Evolutionary conservation across 2,113 vertebrate genomes (phyloP).

Genomic region (Connochaetes taurinus): DNA sequence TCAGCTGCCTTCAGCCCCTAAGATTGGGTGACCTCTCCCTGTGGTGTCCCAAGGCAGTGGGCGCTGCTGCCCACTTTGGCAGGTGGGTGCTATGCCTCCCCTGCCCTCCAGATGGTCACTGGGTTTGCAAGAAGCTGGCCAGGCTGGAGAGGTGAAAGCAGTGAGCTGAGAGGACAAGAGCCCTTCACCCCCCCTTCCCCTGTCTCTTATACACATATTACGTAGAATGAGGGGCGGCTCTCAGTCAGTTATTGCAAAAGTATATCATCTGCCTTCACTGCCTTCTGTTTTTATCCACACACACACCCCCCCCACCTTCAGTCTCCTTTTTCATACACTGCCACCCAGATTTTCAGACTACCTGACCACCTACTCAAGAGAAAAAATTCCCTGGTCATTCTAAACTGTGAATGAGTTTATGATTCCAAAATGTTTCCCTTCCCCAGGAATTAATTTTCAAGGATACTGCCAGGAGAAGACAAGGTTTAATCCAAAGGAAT

Average conservation of each 20-base stretch:
- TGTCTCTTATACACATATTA: too few species aligned
- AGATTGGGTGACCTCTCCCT: not conserved
- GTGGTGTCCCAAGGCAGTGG: not conserved
- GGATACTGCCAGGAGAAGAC: not conserved
- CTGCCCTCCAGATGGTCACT: too few species aligned
- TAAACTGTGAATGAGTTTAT: not conserved
- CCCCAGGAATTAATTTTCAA: not conserved
- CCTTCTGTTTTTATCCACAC: not conserved
- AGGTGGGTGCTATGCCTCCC: not conserved
- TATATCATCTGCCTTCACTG: not conserved
- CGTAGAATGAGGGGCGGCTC: not conserved
- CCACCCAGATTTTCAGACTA: not conserved
- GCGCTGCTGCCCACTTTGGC: not conserved
- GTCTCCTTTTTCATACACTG: not conserved
- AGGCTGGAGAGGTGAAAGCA: not conserved
- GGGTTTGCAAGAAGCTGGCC: not conserved
- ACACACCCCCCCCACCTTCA: not conserved
- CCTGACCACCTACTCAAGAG: not conserved
- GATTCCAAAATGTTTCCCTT: not conserved
- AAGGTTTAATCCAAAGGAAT: not conserved
- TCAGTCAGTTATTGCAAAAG: not conserved
- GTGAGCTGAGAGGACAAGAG: not conserved
- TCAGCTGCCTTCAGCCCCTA: not conserved
- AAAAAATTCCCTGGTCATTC: not conserved
- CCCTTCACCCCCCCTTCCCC: accelerated